Percentiles rank a stretch among this genome's conserved stretches.
These are phyloP conservation scores for Hesperophylax magnus DNA, from an alignment of 1,140 invertebrate genomes.

Conservation along the genomic window DNA sequence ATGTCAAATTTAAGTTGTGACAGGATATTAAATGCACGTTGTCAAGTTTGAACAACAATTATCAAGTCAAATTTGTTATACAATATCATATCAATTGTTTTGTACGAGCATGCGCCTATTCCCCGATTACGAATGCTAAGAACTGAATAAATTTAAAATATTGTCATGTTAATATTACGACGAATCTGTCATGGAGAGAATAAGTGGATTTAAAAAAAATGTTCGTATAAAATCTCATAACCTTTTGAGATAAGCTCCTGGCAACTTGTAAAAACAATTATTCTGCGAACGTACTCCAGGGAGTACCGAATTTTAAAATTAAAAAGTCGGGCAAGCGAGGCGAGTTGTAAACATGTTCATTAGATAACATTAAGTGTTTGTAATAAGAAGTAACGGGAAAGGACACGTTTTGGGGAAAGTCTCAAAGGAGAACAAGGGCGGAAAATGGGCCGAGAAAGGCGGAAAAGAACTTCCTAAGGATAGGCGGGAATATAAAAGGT, in stretches of 20 bases:
- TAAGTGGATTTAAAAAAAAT: too few species aligned
- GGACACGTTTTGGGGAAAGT: not conserved
- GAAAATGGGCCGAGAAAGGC: not conserved
- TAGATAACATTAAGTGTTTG: not conserved
- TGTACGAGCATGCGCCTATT: too few species aligned
- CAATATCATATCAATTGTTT: too few species aligned
- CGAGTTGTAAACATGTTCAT: conserved; percentile 24
- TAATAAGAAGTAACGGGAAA: conserved; percentile 17
- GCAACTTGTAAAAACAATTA: not conserved
- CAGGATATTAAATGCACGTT: too few species aligned
- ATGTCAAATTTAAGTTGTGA: too few species aligned
- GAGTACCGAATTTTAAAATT: not conserved
- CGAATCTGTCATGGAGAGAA: too few species aligned
- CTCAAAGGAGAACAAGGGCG: not conserved
- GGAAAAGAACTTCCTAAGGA: not conserved
- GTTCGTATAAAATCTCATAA: not conserved
- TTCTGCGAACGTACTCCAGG: not conserved
- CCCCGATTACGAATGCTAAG: too few species aligned
- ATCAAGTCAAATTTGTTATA: too few species aligned
- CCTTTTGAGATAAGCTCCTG: not conserved
- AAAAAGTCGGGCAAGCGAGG: conserved; percentile 4
- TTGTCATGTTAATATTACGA: too few species aligned
- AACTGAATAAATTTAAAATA: too few species aligned
- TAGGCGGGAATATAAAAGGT: conserved; percentile 4
- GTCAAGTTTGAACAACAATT: too few species aligned